Conservation (phyloP, 1,140 invertebrate genomes). For the Aphaenogaster ashmeadi region DNA sequence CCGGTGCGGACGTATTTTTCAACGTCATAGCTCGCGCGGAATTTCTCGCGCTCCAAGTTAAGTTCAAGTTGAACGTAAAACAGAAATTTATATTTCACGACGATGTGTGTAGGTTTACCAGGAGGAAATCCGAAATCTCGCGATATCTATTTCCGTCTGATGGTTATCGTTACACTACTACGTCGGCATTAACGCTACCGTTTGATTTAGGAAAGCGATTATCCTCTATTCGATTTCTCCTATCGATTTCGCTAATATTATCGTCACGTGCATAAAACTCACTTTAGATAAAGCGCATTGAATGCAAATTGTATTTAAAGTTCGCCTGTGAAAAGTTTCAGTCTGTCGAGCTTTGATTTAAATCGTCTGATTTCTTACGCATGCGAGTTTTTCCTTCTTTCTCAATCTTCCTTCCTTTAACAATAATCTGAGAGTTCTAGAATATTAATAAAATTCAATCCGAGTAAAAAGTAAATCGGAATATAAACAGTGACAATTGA, state of each 20-base stretch:
- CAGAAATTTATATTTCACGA: conserved; percentile 18
- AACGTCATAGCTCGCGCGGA: neutral
- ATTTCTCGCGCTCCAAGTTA: neutral
- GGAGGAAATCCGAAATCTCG: neutral
- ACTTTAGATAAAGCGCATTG: neutral
- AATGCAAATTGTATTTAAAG: neutral
- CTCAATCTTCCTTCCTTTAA: neutral
- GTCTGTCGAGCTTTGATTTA: neutral
- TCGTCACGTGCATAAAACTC: neutral
- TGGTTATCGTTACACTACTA: neutral
- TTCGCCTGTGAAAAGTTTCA: neutral
- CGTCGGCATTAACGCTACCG: neutral
- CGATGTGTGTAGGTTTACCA: neutral
- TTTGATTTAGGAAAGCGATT: neutral
- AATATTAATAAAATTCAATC: neutral
- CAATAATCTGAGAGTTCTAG: neutral
- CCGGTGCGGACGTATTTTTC: neutral
- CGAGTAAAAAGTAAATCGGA: neutral
- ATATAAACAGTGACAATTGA: neutral
- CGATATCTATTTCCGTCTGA: neutral
- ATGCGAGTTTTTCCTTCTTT: neutral
- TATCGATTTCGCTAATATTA: neutral
- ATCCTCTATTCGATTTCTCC: neutral
- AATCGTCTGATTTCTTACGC: neutral
- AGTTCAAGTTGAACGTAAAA: neutral